Conservation (phyloP, 2,113 vertebrate genomes). For the Silurus glanis region DNA sequence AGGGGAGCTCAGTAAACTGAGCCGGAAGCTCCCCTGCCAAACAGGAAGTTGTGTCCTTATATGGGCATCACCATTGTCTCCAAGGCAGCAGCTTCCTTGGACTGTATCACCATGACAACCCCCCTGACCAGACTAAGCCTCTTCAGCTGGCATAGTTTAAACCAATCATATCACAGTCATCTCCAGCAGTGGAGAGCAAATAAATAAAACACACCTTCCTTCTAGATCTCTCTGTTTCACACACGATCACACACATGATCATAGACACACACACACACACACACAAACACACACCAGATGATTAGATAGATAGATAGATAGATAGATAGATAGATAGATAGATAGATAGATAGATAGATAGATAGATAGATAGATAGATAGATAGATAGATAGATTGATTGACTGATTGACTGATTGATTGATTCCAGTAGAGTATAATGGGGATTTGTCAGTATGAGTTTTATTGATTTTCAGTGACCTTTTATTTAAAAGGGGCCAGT, state of each 20-base stretch:
- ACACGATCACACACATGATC: not conserved
- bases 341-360: too few relatives aligned
- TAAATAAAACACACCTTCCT: conserved; percentile 32
- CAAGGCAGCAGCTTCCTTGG: conserved; percentile 49
- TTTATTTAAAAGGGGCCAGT: not conserved
- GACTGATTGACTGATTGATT: too few relatives aligned
- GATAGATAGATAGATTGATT: too few relatives aligned
- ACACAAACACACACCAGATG: not conserved
- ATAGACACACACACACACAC: conserved; percentile 4
- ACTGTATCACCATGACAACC: conserved; percentile 49
- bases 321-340: too few relatives aligned
- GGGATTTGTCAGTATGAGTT: not conserved
- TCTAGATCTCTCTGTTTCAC: conserved; percentile 32
- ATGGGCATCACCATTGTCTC: conserved; percentile 57
- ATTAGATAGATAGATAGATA: too few relatives aligned
- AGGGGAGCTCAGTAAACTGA: conserved; percentile 19
- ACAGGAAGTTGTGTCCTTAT: conserved; percentile 52
- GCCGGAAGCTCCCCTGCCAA: conserved; percentile 47
- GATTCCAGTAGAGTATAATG: not conserved
- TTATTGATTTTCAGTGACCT: not conserved
- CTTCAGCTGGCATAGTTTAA: conserved; percentile 48
- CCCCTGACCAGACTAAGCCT: conserved; percentile 39
- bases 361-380: too few relatives aligned
- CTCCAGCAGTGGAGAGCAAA: conserved; percentile 11
- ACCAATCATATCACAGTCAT: conserved; percentile 49